Evolutionary conservation across 2,888 invertebrate genomes (phyloP), one percentile per base, ranked within the genome.

Genomic region (Sphecodes monilicornis): DNA sequence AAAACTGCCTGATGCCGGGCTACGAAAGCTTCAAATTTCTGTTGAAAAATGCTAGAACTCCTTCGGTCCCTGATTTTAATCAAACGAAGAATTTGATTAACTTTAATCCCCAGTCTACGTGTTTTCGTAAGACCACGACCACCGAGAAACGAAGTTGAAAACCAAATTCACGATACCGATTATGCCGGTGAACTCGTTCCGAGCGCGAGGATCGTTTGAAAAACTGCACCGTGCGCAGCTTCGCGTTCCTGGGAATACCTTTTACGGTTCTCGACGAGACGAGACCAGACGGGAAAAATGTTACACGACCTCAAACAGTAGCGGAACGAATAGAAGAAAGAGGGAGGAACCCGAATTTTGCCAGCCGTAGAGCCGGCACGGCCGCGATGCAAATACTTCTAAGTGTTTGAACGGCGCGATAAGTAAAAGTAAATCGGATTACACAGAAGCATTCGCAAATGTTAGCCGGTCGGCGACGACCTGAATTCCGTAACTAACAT

Each of bases 371-470:
- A 29, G n/a, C 1, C 26, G 43, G 26, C 26, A 36, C 54, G 46
- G 70, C 70, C 70, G 69, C 73, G 73, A 78, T 84, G 84, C 78
- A 84, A 84, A 86, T 82, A 86, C 79, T 86, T 86, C 86, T n/a
- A 75, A 82, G 68, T 78, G 78, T 86, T 76, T 81, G 81, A 81
- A 81, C 78, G 73, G 57, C 68, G 70, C 54, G 76, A 86, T 81
- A 78, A 85, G 85, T 86, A 86, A 86, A 85, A 82, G 74, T 77
- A 86, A 86, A 86, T 86, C 82, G 78, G 86, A 78, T 86, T 86
- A 86, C 76, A 29, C 75, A 50, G 60, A 66, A 43, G 72, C 78
- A 76, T 81, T 76, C 78, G 86, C 71, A 82, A 82, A 86, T 46
- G 82, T 86, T 82, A 75, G 81, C 54, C 66, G 29, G 32, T 32